These are phyloP conservation scores for Hedychridium roseum DNA, from an alignment of 2,888 invertebrate genomes.

Conservation along the genomic window DNA sequence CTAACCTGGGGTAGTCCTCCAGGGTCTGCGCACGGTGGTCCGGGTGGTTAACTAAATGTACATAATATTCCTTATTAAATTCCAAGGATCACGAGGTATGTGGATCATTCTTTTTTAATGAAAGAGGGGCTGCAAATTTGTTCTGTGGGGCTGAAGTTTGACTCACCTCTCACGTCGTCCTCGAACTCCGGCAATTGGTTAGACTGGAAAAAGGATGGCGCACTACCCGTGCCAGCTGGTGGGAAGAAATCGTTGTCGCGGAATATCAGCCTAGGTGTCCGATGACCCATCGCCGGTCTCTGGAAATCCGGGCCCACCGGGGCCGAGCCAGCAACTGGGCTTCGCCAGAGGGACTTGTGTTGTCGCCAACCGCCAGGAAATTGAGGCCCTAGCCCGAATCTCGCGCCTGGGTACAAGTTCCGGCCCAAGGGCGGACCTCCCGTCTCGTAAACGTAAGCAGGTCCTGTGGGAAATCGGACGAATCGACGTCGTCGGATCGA, in stretches of 20 bases:
- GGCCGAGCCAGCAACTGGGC: constrained; percentile 28
- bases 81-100: no score
- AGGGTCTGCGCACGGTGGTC: constrained; percentile 59
- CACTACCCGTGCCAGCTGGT: constrained; percentile 41
- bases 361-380: constrained; percentile 54
- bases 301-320: no score
- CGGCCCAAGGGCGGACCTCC: constrained; percentile 33
- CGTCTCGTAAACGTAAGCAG: constrained; percentile 42
- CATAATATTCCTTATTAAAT: no score
- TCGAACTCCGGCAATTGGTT: constrained; percentile 59
- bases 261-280: constrained; percentile 58
- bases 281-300: constrained; percentile 58
- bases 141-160: no score
- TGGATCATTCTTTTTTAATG: no score
- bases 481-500: constrained; percentile 38
- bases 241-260: constrained; percentile 57
- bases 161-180: constrained; percentile 58
- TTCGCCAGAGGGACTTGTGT: constrained; percentile 56
- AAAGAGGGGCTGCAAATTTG: no score
- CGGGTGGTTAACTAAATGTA: no score
- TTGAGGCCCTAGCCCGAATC: constrained; percentile 34
- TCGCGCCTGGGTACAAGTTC: constrained; percentile 30
- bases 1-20: constrained; percentile 58
- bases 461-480: constrained; percentile 50
- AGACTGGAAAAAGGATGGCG: constrained; percentile 52